Percentiles rank a stretch among this genome's conserved stretches.
phyloP scores from a whole-genome alignment of 2,888 invertebrate species.

The Urechis unicinctus region DNA sequence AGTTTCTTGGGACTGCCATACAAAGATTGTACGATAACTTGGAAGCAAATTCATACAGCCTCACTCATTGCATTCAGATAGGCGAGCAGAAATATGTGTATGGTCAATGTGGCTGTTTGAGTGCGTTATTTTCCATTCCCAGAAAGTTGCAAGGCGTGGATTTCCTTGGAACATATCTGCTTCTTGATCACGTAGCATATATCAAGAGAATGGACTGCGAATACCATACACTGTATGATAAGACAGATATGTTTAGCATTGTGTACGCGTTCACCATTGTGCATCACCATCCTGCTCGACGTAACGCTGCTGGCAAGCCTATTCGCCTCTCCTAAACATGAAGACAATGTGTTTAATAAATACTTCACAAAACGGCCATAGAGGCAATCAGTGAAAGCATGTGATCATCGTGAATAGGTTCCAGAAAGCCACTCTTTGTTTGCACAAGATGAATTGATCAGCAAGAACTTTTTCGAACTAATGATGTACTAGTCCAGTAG shows the following conservation, averaged over 20 bases:
- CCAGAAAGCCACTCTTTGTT: neutral
- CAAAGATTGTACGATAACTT: neutral
- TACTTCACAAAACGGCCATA: neutral
- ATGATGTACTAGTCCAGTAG: neutral
- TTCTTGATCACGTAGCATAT: neutral
- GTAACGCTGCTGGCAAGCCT: neutral
- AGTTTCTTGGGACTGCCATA: neutral
- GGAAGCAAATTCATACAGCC: neutral
- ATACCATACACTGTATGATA: neutral
- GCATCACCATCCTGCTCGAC: neutral
- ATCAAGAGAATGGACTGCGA: neutral
- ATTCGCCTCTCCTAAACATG: neutral
- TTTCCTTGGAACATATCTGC: neutral
- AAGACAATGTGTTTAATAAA: neutral
- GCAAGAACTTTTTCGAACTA: neutral
- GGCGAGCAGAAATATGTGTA: neutral
- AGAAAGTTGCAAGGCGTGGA: neutral
- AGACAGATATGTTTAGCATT: neutral
- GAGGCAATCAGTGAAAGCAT: neutral
- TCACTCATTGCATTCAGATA: neutral
- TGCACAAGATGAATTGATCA: neutral
- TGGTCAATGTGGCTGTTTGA: neutral
- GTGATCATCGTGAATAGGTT: neutral
- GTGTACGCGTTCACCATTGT: neutral
- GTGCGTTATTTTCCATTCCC: neutral